Base-by-base conservation (phyloP, 2,113 vertebrate genomes). In the Zootoca vivipara region DNA sequence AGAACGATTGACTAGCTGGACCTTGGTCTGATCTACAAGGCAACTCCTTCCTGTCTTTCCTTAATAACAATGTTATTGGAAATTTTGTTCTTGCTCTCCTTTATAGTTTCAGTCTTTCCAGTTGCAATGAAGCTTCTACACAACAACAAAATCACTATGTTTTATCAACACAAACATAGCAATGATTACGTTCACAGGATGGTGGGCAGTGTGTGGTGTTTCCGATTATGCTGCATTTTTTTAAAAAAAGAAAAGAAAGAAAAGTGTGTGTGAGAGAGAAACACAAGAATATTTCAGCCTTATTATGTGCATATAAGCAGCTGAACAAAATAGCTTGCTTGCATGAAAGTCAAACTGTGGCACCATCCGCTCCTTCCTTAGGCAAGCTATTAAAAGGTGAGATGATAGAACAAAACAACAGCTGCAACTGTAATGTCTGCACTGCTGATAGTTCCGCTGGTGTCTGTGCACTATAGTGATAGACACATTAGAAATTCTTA, bases 371-470 rank as follows among this genome's bases (percentile, higher is more conserved):
- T 91, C 90, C 77, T 93, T 77, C 86, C 91, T 30, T 89, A 91
- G 90, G 58, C 85, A 92, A 64, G 78, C 92, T 93, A 78, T 88
- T 94, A 87, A 88, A 93, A 94, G 75, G 87, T 80, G 92, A 94
- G 56, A 74, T 90, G 88, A 62, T 92, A 83, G 40, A 90, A 89
- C 58, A 89, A 93, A 93, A 89, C 77, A 88, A 92, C 81, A 92
- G 81, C 72, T 12, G 3, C 65, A 83, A 86, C 86, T 82, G 15
- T 88, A 78, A 90, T 58, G 0, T 85, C 78, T 38, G 84, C 0
- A 0, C 78, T 87, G 69, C 78, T 73, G 70, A 2, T 73, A 77
- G 35, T 80, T 88, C 82, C 67, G 82, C 87, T 85, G 62, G 22
- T 83, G 64, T 46, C 78, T 26, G 26, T 78, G 58, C 83, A 35